Base-by-base conservation (phyloP, 1,140 invertebrate species). In the Magallana ariakensis region DNA sequence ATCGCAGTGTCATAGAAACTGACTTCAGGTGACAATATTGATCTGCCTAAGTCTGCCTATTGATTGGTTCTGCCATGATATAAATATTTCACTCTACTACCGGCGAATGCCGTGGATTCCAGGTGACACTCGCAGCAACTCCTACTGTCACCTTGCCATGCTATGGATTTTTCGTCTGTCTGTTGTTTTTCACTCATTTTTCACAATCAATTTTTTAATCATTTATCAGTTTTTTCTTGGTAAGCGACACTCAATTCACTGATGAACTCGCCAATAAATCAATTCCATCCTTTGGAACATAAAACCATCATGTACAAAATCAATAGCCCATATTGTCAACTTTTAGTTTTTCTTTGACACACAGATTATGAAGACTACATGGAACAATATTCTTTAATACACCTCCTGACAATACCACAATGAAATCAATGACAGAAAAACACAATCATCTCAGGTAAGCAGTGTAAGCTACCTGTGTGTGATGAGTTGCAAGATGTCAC, bases 171-270 rank as follows among this genome's bases (percentile, higher is more conserved):
- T 75, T 75, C 66, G 66, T 75, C 66, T 75, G 66, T 26, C 66
- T 75, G 66, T 26, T 75, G 66, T 75, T 19, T 75, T 75, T 75
- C 66, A 75, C 66, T 75, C 66, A 75, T 75, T 22, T 75, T 75
- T 75, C 66, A 75, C 66, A 75, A 75, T 75, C 66, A 75, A 75
- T 75, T 8, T 75, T 75, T 75, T 75, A 75, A 75, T 75, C 66
- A 75, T 75, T 75, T 75, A 75, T 75, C 66, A 26, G 19, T 7
- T 75, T 75, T 75, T 75, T 75, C 22, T 75, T 75, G 22, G 7
- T 75, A 75, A 26, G 7, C 33, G 66, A 75, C 66, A 75, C 66
- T 75, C 66, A 33, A 75, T 75, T 75, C 66, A 75, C 66, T 26
- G 33, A 75, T 26, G 22, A 75, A 75, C 19, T 75, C 66, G 8